Conservation (phyloP, 2,113 vertebrate species). For the Orcinus orca region DNA sequence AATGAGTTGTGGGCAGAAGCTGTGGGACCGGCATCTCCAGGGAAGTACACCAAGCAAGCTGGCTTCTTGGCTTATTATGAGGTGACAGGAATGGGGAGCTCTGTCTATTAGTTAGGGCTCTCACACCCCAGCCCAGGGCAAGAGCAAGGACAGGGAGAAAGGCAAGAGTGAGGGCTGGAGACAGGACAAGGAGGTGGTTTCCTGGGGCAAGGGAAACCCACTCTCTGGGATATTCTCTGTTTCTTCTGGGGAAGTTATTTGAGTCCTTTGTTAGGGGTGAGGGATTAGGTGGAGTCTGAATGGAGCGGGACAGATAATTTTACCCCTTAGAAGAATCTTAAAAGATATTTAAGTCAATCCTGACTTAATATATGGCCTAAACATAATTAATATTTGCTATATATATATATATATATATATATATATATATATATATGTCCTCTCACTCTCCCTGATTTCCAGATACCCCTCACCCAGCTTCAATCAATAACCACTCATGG, state of each 20-base stretch:
- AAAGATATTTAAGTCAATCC: background rate
- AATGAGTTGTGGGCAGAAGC: conserved; percentile 79
- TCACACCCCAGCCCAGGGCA: rapidly evolving
- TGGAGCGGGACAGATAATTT: background rate
- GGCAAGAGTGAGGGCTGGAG: background rate
- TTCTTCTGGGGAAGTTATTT: background rate
- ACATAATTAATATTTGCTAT: background rate
- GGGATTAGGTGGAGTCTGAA: background rate
- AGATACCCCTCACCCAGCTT: background rate
- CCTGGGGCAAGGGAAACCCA: background rate
- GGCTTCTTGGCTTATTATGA: conserved; percentile 91
- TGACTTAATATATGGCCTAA: background rate
- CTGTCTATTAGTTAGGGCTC: background rate
- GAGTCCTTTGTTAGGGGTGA: background rate
- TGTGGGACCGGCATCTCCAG: conserved; percentile 83
- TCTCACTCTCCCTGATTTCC: no score
- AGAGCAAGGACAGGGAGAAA: background rate
- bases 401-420: background rate
- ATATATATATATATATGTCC: background rate
- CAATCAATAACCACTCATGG: background rate
- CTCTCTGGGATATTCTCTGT: background rate
- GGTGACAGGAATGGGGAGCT: conserved; percentile 69
- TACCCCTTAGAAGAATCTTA: background rate
- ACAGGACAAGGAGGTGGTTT: background rate
- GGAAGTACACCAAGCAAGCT: conserved; percentile 84